These are phyloP conservation scores for Peribatodes rhomboidaria DNA, from an alignment of 2,888 invertebrate species.

Conservation along the genomic window DNA sequence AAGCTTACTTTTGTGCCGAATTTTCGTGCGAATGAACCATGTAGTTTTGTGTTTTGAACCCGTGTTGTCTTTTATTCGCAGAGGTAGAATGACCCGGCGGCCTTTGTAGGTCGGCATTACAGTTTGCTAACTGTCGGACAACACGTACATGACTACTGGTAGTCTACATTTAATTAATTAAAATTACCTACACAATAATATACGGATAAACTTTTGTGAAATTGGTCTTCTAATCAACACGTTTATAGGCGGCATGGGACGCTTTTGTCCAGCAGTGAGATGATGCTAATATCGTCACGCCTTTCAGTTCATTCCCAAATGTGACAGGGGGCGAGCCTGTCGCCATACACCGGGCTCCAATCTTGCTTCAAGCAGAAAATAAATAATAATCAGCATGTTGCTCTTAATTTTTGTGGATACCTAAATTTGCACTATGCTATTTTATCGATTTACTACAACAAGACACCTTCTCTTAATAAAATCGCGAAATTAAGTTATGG, in stretches of 20 bases:
- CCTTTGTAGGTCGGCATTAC: conserved; percentile 31
- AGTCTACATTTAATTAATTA: not conserved
- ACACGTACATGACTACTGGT: conserved; percentile 13
- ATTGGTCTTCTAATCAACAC: not conserved
- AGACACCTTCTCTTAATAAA: not conserved
- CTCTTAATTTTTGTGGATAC: not conserved
- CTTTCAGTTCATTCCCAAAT: no score
- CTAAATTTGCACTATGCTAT: not conserved
- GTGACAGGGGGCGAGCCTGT: no score
- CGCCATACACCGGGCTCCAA: no score
- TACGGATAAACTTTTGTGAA: not conserved
- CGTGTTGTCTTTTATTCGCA: conserved; percentile 10
- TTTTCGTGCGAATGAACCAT: conserved; percentile 37
- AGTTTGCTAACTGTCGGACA: conserved; percentile 25
- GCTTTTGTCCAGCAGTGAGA: no score
- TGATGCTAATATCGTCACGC: no score
- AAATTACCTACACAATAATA: not conserved
- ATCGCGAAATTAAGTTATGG: conserved; percentile 40
- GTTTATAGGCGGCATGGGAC: no score
- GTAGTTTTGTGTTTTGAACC: conserved; percentile 39
- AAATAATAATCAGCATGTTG: not conserved
- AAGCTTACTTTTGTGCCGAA: conserved; percentile 38
- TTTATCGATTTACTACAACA: not conserved
- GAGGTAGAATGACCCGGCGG: conserved; percentile 22
- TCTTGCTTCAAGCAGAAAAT: no score